Conservation (phyloP, 2,113 vertebrate genomes). For the Strix uralensis region DNA sequence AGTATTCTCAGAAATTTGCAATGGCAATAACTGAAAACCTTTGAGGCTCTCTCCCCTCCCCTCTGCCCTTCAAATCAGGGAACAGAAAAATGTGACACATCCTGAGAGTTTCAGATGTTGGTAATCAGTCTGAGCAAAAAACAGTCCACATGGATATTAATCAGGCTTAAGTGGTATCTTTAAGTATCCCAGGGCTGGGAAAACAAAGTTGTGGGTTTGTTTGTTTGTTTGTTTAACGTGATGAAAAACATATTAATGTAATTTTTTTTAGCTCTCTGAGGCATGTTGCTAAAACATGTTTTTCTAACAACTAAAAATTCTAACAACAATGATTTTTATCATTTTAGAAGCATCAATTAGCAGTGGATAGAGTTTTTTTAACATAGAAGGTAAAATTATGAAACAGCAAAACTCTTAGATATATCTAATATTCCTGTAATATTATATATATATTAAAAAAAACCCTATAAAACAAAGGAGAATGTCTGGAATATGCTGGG, state of each 20-base stretch:
- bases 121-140: neutral
- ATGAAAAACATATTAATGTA: neutral
- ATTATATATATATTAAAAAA: neutral
- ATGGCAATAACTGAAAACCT: neutral
- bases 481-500: neutral
- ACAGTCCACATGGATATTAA: neutral
- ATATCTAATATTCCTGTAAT: neutral
- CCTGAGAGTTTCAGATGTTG: neutral
- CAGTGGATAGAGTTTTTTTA: neutral
- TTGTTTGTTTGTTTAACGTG: neutral
- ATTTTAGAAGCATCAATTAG: neutral
- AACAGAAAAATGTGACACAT: neutral
- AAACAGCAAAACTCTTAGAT: neutral
- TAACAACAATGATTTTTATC: too few relatives aligned
- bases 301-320: neutral
- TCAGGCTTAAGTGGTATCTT: neutral
- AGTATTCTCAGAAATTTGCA: neutral
- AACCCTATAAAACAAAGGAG: neutral
- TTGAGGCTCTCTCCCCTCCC: neutral
- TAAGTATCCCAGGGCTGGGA: neutral
- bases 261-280: neutral
- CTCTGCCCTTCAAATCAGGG: neutral
- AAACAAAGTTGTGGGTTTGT: neutral
- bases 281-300: neutral
- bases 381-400: neutral